Evolutionary conservation across 2,797 vertebrate genomes (phyloP).

Genomic region (Falco naumanni): DNA sequence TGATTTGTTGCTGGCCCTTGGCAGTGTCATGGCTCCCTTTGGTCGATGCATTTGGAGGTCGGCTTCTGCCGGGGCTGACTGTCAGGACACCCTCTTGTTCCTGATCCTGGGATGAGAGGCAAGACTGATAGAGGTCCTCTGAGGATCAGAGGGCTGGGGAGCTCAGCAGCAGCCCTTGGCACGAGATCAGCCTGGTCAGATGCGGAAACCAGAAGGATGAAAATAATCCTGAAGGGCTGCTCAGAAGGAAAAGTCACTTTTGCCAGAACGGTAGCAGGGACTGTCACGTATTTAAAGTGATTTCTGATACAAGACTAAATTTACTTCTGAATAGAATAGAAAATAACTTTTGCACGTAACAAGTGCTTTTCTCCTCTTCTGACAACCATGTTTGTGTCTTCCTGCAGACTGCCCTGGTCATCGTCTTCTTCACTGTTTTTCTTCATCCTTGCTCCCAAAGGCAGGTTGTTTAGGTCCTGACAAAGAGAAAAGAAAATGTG

Average conservation of each 20-base stretch:
- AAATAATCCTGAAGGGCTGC: neutral
- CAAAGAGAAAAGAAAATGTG: neutral
- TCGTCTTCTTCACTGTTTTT: neutral
- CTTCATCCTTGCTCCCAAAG: neutral
- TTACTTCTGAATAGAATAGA: neutral
- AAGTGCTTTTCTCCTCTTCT: neutral
- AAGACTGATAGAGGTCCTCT: neutral
- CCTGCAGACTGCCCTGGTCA: neutral
- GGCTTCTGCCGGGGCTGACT: neutral
- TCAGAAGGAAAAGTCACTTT: neutral
- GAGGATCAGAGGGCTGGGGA: neutral
- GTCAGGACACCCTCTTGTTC: neutral
- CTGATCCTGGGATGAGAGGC: neutral
- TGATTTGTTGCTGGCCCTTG: neutral
- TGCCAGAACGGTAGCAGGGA: neutral
- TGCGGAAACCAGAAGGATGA: neutral
- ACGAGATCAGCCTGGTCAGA: neutral
- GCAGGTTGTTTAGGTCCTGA: neutral
- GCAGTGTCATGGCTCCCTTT: neutral
- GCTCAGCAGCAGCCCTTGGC: neutral
- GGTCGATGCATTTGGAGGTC: neutral
- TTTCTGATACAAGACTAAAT: neutral
- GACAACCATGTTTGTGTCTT: neutral
- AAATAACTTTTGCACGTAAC: neutral
- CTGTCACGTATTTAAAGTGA: neutral